Percentiles rank a stretch among this genome's conserved stretches.
Conservation (phyloP, 1,140 invertebrate genomes). For the Megalopta genalis region DNA sequence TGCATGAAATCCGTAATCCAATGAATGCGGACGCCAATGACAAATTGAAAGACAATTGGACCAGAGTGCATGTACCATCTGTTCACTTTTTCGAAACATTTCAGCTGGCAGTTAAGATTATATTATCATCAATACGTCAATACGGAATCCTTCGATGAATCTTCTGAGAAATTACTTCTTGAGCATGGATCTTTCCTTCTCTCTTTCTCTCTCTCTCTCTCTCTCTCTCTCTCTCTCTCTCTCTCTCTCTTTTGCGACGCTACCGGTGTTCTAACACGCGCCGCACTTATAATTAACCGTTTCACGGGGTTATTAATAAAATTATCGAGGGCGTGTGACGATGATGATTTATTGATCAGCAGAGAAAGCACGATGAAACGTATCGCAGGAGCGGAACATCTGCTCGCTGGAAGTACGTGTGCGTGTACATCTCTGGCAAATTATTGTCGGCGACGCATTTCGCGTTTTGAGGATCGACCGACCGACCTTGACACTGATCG, state of each 20-base stretch:
- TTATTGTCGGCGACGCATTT: background rate
- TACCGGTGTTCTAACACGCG: background rate
- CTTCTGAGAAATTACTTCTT: background rate
- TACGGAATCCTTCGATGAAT: background rate
- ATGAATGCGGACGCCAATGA: background rate
- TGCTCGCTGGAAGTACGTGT: background rate
- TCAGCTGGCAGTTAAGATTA: constrained; percentile 40
- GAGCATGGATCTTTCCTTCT: background rate
- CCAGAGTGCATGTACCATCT: background rate
- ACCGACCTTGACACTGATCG: background rate
- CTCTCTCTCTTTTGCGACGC: background rate
- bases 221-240: background rate
- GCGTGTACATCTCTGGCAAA: background rate
- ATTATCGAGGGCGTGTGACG: constrained; percentile 42
- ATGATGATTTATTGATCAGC: constrained; percentile 39
- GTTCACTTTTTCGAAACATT: background rate
- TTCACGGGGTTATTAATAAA: constrained; percentile 40
- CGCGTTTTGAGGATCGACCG: background rate
- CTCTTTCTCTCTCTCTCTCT: background rate
- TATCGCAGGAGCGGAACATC: background rate
- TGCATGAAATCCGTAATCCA: too few relatives aligned
- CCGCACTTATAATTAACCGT: constrained; percentile 6
- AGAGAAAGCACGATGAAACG: constrained; percentile 6
- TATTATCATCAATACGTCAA: constrained; percentile 20
- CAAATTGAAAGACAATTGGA: background rate